Base-by-base conservation (phyloP, 1,140 invertebrate genomes). In the Brachionus rotundiformis region DNA sequence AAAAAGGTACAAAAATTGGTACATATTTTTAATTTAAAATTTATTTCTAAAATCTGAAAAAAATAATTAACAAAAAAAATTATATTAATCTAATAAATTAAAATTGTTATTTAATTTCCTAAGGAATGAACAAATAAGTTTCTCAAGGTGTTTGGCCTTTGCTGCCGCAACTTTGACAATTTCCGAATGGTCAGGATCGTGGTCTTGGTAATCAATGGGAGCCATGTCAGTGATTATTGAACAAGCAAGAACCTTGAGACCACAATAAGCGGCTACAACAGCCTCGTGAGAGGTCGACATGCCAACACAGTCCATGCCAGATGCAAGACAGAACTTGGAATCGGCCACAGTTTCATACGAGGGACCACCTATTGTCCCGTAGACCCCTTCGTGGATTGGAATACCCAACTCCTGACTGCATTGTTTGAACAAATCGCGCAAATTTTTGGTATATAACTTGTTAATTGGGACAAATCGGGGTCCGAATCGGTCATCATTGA, bases 261-360 rank as follows among this genome's bases (percentile, higher is more conserved):
- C 93, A 86, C 94, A 95, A 87, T 98, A 95, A 29, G 92, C 89
- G 0, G 95, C 96, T 0, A 92, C 93, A 47, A 95, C 91, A 0
- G 95, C 94, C 89, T 96, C 93, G 73, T 92, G 92, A 1, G 93
- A 93, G 0, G 95, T 97, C n/a, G 94, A 95, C 95, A 97, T 98
- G 92, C 91, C 94, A 13, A 95, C 93, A 29, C 93, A 93, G 86
- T 96, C 94, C 13, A 93, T 92, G 23, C 94, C 94, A 33, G 94
- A 86, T 88, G 92, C 91, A 83, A 92, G 90, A 23, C 96, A 88
- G 88, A 94, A 92, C 80, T 90, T 91, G 13, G 94, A 86, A 87
- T 96, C 94, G 3, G 94, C 94, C 0, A 95, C 92, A 0, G 94
- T 96, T 88, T 96, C 95, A 86, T 93, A 96, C 86, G 92, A 93